Conservation (phyloP, 2,888 invertebrate genomes). For the Falcaria lacertinaria region DNA sequence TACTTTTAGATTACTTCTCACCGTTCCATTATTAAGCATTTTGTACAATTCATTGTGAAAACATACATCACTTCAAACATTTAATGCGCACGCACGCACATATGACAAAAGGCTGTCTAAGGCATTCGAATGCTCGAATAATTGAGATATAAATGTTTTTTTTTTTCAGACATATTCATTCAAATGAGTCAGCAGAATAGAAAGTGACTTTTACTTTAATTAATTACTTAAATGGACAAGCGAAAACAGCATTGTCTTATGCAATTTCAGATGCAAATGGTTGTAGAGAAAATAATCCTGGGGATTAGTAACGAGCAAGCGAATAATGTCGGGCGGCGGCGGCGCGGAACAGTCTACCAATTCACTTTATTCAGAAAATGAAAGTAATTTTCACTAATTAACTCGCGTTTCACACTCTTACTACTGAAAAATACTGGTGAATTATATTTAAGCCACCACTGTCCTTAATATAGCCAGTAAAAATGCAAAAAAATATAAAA, state of each 20-base stretch:
- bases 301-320: not conserved
- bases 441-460: constrained; percentile 6
- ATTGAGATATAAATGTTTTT: too few relatives aligned
- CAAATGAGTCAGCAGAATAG: not conserved
- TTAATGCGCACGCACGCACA: too few relatives aligned
- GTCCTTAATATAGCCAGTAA: not conserved
- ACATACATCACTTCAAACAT: too few relatives aligned
- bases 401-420: constrained; percentile 13
- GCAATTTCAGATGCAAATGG: not conserved
- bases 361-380: constrained; percentile 11
- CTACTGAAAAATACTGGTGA: constrained; percentile 3
- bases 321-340: not conserved
- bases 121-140: too few relatives aligned
- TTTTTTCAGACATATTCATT: not conserved
- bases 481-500: too few relatives aligned
- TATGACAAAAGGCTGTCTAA: too few relatives aligned
- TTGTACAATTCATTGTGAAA: too few relatives aligned
- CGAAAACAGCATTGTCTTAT: not conserved
- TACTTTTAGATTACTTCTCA: not conserved
- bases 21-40: not conserved
- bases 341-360: not conserved
- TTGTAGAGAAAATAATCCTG: not conserved
- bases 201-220: constrained; percentile 1
- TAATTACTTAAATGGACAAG: not conserved
- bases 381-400: constrained; percentile 22